phyloP scores from a whole-genome alignment of 2,888 invertebrate genomes.

The Xylocampa areola region DNA sequence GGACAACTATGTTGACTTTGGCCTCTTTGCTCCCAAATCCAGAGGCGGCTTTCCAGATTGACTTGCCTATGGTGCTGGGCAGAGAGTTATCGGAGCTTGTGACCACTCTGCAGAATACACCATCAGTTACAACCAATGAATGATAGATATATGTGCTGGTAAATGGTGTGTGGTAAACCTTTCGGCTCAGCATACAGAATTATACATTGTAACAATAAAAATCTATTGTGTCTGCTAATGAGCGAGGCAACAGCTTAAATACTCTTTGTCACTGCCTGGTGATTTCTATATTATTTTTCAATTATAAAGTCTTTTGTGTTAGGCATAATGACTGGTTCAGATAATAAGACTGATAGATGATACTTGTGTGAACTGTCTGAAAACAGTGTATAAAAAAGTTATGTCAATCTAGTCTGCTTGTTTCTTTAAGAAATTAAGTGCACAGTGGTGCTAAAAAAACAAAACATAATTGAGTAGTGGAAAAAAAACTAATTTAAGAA shows the following conservation, averaged over 20 bases:
- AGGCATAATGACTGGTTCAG: slow-evolving; percentile 14
- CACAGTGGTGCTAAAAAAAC: slow-evolving; percentile 13
- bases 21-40: slow-evolving; percentile 74
- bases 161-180: too few species aligned
- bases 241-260: too few species aligned
- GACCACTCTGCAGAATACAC: slow-evolving; percentile 38
- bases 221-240: too few species aligned
- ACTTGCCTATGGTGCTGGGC: slow-evolving; percentile 80
- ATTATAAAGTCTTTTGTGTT: slow-evolving; percentile 23
- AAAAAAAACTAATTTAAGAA: slow-evolving; percentile 2
- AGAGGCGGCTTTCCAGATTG: slow-evolving; percentile 73
- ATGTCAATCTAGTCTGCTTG: slow-evolving; percentile 35
- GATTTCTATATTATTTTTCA: slow-evolving; percentile 38
- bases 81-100: slow-evolving; percentile 73
- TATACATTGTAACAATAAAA: too few species aligned
- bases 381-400: slow-evolving; percentile 1
- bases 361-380: background rate
- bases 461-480: slow-evolving; percentile 7
- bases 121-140: slow-evolving; percentile 4
- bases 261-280: slow-evolving; percentile 35
- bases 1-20: slow-evolving; percentile 81
- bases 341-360: slow-evolving; percentile 9
- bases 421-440: slow-evolving; percentile 33
- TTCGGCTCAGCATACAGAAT: too few species aligned
- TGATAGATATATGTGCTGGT: slow-evolving; percentile 44